phyloP scores from a whole-genome alignment of 1,140 invertebrate species.

The Frieseomelitta varia region DNA sequence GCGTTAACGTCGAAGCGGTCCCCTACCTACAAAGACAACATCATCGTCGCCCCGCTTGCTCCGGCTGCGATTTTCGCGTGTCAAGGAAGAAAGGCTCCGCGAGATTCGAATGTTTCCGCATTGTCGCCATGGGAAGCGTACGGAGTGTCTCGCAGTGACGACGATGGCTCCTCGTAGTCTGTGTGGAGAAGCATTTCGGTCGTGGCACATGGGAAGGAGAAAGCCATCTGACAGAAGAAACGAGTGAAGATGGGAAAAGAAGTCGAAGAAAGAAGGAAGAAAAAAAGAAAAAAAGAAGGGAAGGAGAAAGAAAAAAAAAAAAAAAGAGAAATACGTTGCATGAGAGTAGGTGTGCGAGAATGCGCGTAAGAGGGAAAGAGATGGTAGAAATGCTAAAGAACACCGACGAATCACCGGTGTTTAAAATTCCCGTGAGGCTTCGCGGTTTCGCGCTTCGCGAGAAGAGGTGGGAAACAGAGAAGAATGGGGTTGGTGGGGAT shows the following conservation, averaged over 20 bases:
- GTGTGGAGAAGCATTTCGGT: not conserved
- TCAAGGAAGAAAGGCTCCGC: not conserved
- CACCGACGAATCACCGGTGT: constrained; percentile 74
- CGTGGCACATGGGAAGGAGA: not conserved
- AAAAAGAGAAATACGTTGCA: not conserved
- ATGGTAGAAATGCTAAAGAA: constrained; percentile 51
- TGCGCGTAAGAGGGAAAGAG: not conserved
- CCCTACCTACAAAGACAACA: constrained; percentile 20
- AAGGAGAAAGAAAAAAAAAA: not conserved
- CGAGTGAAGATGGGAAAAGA: not conserved
- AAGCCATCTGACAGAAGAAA: too few species aligned
- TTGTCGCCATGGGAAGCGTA: constrained; percentile 5
- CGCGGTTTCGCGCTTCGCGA: constrained; percentile 58
- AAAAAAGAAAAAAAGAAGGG: not conserved
- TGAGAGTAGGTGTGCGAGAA: too few species aligned
- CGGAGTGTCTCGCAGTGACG: constrained; percentile 3
- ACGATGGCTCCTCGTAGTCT: not conserved
- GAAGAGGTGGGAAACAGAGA: constrained; percentile 36
- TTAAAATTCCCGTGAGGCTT: constrained; percentile 78
- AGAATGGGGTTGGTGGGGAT: constrained; percentile 56
- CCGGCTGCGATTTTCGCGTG: constrained; percentile 45
- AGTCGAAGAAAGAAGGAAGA: not conserved
- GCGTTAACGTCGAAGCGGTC: constrained; percentile 12
- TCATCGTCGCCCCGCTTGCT: constrained; percentile 5
- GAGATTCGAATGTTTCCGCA: constrained; percentile 7